Evolutionary conservation across 2,888 invertebrate genomes (phyloP).

Genomic region (Taphrorychus bicolor): DNA sequence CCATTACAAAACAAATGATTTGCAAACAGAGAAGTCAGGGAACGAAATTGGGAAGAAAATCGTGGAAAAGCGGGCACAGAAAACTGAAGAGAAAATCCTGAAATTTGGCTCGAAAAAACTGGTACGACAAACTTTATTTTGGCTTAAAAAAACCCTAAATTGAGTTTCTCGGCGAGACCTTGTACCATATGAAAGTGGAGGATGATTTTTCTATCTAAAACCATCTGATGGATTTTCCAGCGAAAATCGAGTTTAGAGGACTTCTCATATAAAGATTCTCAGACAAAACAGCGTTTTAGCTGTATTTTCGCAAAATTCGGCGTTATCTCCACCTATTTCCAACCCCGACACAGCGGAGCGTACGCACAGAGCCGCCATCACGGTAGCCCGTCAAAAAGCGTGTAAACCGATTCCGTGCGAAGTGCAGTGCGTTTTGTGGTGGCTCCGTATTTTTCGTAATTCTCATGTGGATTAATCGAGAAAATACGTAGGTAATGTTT

Average conservation of each 20-base stretch:
- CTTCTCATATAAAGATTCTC: slow-evolving; percentile 16
- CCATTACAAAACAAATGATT: slow-evolving; percentile 28
- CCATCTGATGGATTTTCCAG: slow-evolving; percentile 35
- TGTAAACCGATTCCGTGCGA: slow-evolving; percentile 59
- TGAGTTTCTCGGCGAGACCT: slow-evolving; percentile 20
- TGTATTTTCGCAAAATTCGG: slow-evolving; percentile 47
- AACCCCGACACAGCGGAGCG: slow-evolving; percentile 38
- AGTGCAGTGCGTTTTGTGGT: slow-evolving; percentile 63
- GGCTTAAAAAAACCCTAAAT: not conserved
- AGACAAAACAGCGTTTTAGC: slow-evolving; percentile 43
- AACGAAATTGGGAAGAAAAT: slow-evolving; percentile 19
- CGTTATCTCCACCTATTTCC: slow-evolving; percentile 36
- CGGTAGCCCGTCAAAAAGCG: slow-evolving; percentile 59
- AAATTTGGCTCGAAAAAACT: slow-evolving; percentile 16
- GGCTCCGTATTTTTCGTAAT: slow-evolving; percentile 60
- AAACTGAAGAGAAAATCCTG: slow-evolving; percentile 20
- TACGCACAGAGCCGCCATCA: slow-evolving; percentile 57
- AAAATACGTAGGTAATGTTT: slow-evolving; percentile 60
- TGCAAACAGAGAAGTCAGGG: slow-evolving; percentile 17
- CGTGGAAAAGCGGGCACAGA: slow-evolving; percentile 21
- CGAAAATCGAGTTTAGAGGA: slow-evolving; percentile 13
- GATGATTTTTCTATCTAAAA: slow-evolving; percentile 42
- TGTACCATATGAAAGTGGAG: slow-evolving; percentile 43
- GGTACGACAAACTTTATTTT: slow-evolving; percentile 14
- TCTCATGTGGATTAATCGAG: slow-evolving; percentile 60